phyloP scores from a whole-genome alignment of 2,797 vertebrate species.

The Premnoplex brunnescens region DNA sequence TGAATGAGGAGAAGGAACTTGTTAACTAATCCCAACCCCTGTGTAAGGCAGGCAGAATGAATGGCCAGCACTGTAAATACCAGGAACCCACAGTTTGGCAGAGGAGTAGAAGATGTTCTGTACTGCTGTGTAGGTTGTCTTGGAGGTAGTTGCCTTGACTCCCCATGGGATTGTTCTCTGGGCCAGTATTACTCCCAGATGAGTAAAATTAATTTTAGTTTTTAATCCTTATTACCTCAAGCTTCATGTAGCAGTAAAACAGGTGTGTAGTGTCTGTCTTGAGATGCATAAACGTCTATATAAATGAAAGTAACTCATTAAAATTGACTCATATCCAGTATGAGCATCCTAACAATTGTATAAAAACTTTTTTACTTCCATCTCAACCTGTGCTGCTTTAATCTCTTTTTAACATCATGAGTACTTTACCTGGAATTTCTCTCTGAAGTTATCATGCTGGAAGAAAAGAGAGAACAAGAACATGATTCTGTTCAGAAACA shows the following conservation, averaged over 20 bases:
- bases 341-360: not conserved
- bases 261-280: not conserved
- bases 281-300: not conserved
- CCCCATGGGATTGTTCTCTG: not conserved
- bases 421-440: not conserved
- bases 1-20: not conserved
- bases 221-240: not conserved
- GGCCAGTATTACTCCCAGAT: not conserved
- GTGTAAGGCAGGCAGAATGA: not conserved
- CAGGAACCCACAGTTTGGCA: not conserved
- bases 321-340: too few species aligned
- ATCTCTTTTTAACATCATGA: not conserved
- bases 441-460: not conserved
- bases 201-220: not conserved
- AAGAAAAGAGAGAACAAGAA: not conserved
- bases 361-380: not conserved
- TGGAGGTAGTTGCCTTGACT: not conserved
- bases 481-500: not conserved
- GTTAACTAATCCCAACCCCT: not conserved
- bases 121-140: not conserved
- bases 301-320: not conserved
- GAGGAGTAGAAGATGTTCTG: not conserved
- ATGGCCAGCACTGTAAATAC: not conserved
- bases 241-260: not conserved
- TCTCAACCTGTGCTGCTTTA: not conserved